These are phyloP conservation scores for Calyptommatus sinebrachiatus DNA, from an alignment of 2,113 vertebrate species.

Conservation along the genomic window DNA sequence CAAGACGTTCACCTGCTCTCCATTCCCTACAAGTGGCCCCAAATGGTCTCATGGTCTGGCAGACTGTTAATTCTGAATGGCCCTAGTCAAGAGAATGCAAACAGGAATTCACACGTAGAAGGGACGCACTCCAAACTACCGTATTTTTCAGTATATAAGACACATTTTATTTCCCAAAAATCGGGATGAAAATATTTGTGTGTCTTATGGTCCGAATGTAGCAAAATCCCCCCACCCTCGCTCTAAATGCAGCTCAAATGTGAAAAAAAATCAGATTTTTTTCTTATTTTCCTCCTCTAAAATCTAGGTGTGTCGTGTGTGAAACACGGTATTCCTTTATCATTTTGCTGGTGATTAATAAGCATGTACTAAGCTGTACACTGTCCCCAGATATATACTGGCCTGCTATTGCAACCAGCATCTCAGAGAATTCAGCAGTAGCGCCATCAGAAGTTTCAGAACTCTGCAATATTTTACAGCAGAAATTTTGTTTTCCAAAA, in stretches of 20 bases:
- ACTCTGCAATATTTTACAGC: not conserved
- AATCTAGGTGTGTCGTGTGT: too few relatives aligned
- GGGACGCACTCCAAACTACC: not conserved
- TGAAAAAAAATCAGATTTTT: too few relatives aligned
- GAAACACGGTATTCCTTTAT: not conserved
- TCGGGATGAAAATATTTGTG: too few relatives aligned
- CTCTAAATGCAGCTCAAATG: too few relatives aligned
- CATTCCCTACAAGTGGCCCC: too few relatives aligned
- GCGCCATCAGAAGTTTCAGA: not conserved
- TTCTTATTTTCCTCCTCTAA: too few relatives aligned
- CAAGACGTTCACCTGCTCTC: too few relatives aligned
- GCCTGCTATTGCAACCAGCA: not conserved
- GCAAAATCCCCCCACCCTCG: too few relatives aligned
- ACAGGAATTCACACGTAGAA: not conserved
- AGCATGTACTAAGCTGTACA: not conserved
- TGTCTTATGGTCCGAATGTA: too few relatives aligned
- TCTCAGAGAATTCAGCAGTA: not conserved
- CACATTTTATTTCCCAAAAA: too few relatives aligned
- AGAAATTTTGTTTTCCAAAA: not conserved
- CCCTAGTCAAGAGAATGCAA: not conserved
- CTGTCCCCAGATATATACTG: not conserved
- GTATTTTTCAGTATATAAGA: too few relatives aligned
- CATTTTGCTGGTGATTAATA: not conserved
- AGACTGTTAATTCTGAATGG: slow-evolving; percentile 6
- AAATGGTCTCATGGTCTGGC: slow-evolving; percentile 30